Percentiles rank a stretch among this genome's conserved stretches.
phyloP scores from a whole-genome alignment of 2,797 vertebrate species.

The Liasis olivaceus region DNA sequence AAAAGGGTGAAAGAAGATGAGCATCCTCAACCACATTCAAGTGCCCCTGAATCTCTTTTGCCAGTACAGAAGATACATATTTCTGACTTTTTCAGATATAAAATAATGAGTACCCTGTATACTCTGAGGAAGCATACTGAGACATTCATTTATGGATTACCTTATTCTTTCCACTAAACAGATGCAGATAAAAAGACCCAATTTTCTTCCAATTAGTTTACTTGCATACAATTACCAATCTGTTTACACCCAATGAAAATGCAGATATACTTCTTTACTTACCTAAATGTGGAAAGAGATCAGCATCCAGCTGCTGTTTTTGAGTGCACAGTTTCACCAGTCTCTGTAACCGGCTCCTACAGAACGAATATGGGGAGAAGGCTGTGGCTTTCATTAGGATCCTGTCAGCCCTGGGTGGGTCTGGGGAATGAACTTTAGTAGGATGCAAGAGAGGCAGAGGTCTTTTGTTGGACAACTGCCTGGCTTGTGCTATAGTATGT shows the following conservation, averaged over 20 bases:
- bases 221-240: rapidly evolving
- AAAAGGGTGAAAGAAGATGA: conserved; percentile 33
- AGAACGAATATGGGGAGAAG: conserved; percentile 89
- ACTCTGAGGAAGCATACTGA: background rate
- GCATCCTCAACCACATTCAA: background rate
- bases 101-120: background rate
- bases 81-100: background rate
- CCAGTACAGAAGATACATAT: background rate
- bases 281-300: conserved; percentile 98
- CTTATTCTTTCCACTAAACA: background rate
- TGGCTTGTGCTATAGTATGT: conserved; percentile 85
- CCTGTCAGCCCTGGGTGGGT: conserved; percentile 77
- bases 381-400: conserved; percentile 90
- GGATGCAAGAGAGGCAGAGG: conserved; percentile 80
- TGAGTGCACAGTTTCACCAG: conserved; percentile 94
- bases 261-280: conserved; percentile 45
- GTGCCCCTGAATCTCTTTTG: conserved; percentile 7
- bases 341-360: conserved; percentile 92
- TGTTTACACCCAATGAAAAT: background rate
- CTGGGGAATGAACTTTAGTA: conserved; percentile 74
- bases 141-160: background rate
- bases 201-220: background rate
- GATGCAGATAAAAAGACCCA: background rate
- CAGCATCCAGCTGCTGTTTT: conserved; percentile 87
- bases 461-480: conserved; percentile 86